Conservation (phyloP, 2,888 invertebrate genomes). For the Nomada goodeniana region DNA sequence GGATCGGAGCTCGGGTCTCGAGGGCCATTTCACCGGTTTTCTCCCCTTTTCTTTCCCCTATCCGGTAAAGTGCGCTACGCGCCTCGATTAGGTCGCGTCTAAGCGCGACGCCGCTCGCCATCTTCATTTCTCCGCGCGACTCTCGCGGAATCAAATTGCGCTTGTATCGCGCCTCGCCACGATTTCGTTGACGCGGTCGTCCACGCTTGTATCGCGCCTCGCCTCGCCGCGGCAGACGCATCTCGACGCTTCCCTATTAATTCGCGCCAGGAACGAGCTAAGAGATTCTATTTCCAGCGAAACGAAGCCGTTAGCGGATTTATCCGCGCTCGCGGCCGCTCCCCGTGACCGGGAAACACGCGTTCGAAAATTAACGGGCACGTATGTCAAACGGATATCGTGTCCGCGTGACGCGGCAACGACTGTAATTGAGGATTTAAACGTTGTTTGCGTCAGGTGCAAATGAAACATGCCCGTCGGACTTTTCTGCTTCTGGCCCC, state of each 20-base stretch:
- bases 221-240: neutral
- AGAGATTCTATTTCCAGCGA: slow-evolving; percentile 3
- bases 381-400: slow-evolving; percentile 56
- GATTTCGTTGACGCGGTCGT: neutral
- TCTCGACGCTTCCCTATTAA: neutral
- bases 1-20: slow-evolving; percentile 75
- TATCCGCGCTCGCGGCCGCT: neutral
- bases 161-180: slow-evolving; percentile 1
- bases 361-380: slow-evolving; percentile 45
- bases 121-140: neutral
- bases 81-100: slow-evolving; percentile 29
- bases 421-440: slow-evolving; percentile 66
- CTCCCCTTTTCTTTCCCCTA: slow-evolving; percentile 32
- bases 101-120: slow-evolving; percentile 20
- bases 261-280: neutral
- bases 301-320: neutral
- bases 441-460: slow-evolving; percentile 64
- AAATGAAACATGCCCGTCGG: slow-evolving; percentile 59
- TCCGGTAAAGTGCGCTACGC: slow-evolving; percentile 1
- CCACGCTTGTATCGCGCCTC: too few relatives aligned
- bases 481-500: slow-evolving; percentile 65
- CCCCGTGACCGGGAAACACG: slow-evolving; percentile 6
- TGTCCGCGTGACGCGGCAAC: slow-evolving; percentile 43
- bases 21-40: slow-evolving; percentile 68
- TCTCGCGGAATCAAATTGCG: neutral